Percentiles rank a stretch among this genome's conserved stretches.
These are phyloP conservation scores for Lasioglossum villosulum DNA, from an alignment of 2,888 invertebrate genomes.

Conservation along the genomic window DNA sequence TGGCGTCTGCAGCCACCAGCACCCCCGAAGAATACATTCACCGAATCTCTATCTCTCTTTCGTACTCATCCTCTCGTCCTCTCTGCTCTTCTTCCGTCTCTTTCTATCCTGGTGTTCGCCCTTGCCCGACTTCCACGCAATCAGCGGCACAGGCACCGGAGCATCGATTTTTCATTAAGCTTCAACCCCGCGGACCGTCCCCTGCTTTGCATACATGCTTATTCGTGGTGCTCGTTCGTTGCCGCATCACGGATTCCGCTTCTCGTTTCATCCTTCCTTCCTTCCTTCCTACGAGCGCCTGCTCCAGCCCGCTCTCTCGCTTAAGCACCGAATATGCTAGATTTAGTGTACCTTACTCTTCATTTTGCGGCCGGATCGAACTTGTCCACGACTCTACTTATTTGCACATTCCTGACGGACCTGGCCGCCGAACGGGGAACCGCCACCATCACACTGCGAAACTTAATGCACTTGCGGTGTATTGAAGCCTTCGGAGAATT, in stretches of 20 bases:
- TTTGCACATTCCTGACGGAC: not conserved
- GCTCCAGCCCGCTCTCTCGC: not conserved
- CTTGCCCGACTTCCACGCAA: conserved; percentile 46
- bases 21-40: conserved; percentile 29
- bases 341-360: conserved; percentile 3
- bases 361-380: conserved; percentile 6
- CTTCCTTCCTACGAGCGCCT: conserved; percentile 3
- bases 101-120: conserved; percentile 22
- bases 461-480: not conserved
- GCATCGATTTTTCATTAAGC: conserved; percentile 79
- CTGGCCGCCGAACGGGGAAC: not conserved
- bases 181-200: conserved; percentile 45
- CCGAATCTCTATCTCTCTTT: conserved; percentile 7
- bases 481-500: not conserved
- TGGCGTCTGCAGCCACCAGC: conserved; percentile 20
- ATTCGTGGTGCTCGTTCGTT: conserved; percentile 51
- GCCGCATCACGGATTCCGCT: conserved; percentile 53
- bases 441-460: not conserved
- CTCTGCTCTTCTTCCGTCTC: not conserved
- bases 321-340: conserved; percentile 7
- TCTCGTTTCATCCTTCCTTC: conserved; percentile 29
- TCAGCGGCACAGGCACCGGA: conserved; percentile 42
- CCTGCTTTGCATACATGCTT: conserved; percentile 66
- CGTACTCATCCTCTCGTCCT: not conserved
- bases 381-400: not conserved